Percentiles rank a stretch among this genome's conserved stretches.
These are phyloP conservation scores for Drosophila formosana DNA, from an alignment of 2,888 invertebrate genomes.

Conservation along the genomic window DNA sequence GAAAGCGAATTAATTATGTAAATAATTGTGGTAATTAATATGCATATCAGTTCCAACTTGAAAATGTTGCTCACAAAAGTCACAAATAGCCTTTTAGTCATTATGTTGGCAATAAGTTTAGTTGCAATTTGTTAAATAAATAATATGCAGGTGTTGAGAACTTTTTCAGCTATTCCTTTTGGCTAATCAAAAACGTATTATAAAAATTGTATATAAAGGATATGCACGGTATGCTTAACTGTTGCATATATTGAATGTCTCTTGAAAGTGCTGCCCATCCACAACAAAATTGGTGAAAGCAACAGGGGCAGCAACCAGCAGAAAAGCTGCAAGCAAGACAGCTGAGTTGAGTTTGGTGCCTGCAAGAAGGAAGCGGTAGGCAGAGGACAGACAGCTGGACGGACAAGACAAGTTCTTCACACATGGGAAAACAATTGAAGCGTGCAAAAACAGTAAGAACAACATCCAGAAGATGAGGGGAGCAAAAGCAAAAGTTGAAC, in stretches of 20 bases:
- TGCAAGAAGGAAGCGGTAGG: slow-evolving; percentile 35
- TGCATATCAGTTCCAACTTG: not conserved
- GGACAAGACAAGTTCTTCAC: slow-evolving; percentile 29
- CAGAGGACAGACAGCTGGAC: slow-evolving; percentile 15
- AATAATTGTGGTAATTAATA: too few relatives aligned
- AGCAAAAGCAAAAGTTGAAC: slow-evolving; percentile 71
- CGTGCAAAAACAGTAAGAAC: slow-evolving; percentile 67
- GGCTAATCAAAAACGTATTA: too few relatives aligned
- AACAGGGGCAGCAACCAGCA: slow-evolving; percentile 8
- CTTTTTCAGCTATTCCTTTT: too few relatives aligned
- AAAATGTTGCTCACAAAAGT: too few relatives aligned
- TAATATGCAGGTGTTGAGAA: not conserved
- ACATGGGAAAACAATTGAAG: slow-evolving; percentile 79
- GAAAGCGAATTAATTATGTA: not conserved
- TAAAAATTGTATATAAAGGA: too few relatives aligned
- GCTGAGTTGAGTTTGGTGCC: slow-evolving; percentile 44
- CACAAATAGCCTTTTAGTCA: too few relatives aligned
- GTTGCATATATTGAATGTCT: not conserved
- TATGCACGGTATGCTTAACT: not conserved
- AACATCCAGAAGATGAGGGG: slow-evolving; percentile 19
- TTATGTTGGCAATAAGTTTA: too few relatives aligned
- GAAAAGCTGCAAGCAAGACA: slow-evolving; percentile 43
- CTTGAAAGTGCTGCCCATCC: not conserved
- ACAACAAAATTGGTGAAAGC: slow-evolving; percentile 17
- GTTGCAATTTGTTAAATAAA: not conserved